phyloP scores from a whole-genome alignment of 2,797 vertebrate genomes.

The Anguilla obscura region DNA sequence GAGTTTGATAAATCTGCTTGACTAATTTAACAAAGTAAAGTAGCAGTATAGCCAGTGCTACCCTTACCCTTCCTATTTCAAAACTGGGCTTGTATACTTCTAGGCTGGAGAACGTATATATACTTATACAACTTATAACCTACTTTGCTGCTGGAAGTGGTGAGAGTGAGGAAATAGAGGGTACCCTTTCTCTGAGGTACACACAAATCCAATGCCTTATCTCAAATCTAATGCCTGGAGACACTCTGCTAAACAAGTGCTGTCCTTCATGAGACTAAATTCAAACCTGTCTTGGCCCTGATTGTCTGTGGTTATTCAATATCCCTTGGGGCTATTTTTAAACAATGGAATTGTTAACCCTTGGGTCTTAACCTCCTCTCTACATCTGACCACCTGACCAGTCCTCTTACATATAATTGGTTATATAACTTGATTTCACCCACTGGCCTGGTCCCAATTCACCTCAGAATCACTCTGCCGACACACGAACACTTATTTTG shows the following conservation, averaged over 20 bases:
- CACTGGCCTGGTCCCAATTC: no score
- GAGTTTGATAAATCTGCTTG: not conserved
- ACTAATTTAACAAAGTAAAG: not conserved
- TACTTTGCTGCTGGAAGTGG: not conserved
- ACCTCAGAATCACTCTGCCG: no score
- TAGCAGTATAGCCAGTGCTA: not conserved
- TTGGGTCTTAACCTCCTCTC: no score
- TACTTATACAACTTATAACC: not conserved
- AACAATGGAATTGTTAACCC: no score
- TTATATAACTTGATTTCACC: no score
- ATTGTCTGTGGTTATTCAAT: not conserved
- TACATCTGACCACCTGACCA: no score
- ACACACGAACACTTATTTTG: no score
- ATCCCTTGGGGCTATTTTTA: no score
- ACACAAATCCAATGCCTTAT: not conserved
- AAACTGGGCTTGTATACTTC: not conserved
- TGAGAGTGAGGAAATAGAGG: not conserved
- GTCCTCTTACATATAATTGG: no score
- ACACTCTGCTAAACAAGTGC: not conserved
- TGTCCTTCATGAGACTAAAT: not conserved
- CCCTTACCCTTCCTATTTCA: not conserved
- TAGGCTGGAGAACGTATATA: not conserved
- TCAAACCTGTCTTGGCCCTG: not conserved
- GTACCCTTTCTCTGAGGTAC: not conserved
- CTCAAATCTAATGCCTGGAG: not conserved